Percentiles rank a stretch among this genome's conserved stretches.
Evolutionary conservation across 2,113 vertebrate species (phyloP).

Genomic region (Grantiella picta): DNA sequence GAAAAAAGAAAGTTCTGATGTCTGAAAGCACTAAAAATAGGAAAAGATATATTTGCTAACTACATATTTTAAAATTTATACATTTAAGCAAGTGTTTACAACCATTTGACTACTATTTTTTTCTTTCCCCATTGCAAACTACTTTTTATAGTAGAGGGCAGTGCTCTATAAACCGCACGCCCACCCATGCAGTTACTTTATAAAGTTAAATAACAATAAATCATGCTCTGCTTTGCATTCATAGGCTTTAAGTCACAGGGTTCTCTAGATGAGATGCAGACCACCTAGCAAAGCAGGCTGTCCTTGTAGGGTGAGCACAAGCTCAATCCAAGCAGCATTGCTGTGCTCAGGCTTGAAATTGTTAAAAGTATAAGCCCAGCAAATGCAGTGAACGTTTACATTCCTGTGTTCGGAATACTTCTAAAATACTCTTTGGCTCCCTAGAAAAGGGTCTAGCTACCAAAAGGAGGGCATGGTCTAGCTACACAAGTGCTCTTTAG

Average conservation of each 20-base stretch:
- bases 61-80: neutral
- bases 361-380: rapidly evolving
- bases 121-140: neutral
- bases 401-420: neutral
- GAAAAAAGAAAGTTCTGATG: neutral
- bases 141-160: neutral
- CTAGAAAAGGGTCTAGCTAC: neutral
- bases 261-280: neutral
- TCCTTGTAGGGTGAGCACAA: neutral
- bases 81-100: neutral
- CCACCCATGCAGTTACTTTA: neutral
- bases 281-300: neutral
- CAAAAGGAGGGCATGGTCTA: neutral
- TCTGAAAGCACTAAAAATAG: neutral
- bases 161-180: neutral
- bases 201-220: neutral
- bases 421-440: neutral
- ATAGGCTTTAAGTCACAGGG: neutral
- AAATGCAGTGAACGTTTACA: neutral
- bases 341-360: neutral
- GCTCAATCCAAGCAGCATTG: neutral
- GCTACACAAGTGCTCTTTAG: neutral
- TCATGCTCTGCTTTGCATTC: neutral
- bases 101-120: neutral
- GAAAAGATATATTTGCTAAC: neutral